Conservation (phyloP, 2,797 vertebrate genomes). For the Setipinna tenuifilis region DNA sequence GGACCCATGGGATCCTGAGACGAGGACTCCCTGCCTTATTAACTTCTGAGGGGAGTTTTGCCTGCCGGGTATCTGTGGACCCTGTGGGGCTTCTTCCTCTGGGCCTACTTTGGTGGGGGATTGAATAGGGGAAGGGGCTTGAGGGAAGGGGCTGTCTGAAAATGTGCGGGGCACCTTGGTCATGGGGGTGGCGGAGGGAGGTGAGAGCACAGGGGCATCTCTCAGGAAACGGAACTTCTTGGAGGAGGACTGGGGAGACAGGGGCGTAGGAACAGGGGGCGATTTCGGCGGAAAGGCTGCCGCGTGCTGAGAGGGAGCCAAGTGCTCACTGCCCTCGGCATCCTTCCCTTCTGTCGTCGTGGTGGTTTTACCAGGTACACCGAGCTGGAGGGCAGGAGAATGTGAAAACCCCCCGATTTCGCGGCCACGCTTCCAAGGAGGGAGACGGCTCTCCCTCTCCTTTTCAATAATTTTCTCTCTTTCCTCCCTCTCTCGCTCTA, state of each 20-base stretch:
- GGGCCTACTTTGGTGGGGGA: constrained; percentile 37
- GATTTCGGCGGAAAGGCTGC: constrained; percentile 47
- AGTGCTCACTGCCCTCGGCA: constrained; percentile 53
- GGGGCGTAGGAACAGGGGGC: constrained; percentile 46
- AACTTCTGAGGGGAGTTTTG: constrained; percentile 26
- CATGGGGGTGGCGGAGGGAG: constrained; percentile 60
- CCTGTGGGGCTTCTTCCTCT: constrained; percentile 32
- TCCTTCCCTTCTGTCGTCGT: constrained; percentile 56
- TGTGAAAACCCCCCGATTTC: constrained; percentile 63
- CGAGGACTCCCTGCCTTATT: constrained; percentile 45
- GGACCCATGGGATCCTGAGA: constrained; percentile 1
- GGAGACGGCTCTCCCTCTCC: constrained; percentile 67
- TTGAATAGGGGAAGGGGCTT: constrained; percentile 26
- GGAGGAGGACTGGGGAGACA: constrained; percentile 66
- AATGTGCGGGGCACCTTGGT: constrained; percentile 73
- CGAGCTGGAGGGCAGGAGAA: constrained; percentile 58
- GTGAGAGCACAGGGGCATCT: constrained; percentile 62
- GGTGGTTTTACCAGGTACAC: constrained; percentile 59
- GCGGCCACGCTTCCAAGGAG: constrained; percentile 67
- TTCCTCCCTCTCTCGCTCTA: constrained; percentile 40
- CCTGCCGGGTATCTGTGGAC: constrained; percentile 34
- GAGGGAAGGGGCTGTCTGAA: constrained; percentile 68
- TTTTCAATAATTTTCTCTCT: constrained; percentile 55
- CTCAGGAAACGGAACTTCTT: constrained; percentile 75
- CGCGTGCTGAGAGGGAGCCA: constrained; percentile 51